A percentile compares a stretch with the other conserved stretches of the same genome.
phyloP scores from a whole-genome alignment of 2,888 invertebrate genomes.

The Eilema sororculum region DNA sequence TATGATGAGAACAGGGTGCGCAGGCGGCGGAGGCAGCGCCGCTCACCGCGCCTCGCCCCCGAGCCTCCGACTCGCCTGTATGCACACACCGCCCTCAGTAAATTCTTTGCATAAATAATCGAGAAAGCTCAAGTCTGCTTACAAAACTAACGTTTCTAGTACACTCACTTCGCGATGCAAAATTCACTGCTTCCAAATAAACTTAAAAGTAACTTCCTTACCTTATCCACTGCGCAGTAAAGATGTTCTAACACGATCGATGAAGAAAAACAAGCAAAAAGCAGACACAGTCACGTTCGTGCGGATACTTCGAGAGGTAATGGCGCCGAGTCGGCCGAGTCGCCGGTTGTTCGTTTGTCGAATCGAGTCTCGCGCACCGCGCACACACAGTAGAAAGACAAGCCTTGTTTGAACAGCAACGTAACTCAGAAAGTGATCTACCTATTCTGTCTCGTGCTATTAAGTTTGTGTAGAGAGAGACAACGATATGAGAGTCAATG shows the following conservation, averaged over 20 bases:
- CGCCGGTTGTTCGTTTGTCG: slow-evolving; percentile 77
- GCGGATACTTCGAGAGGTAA: slow-evolving; percentile 83
- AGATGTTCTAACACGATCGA: slow-evolving; percentile 83
- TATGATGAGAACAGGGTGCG: slow-evolving; percentile 69
- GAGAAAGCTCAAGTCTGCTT: slow-evolving; percentile 77
- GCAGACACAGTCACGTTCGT: slow-evolving; percentile 84
- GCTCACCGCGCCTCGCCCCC: slow-evolving; percentile 72
- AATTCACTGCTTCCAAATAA: slow-evolving; percentile 77
- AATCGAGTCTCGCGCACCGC: slow-evolving; percentile 79
- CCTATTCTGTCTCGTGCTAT: slow-evolving; percentile 55
- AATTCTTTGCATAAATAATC: slow-evolving; percentile 86
- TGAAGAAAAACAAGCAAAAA: slow-evolving; percentile 79
- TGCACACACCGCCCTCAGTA: slow-evolving; percentile 83
- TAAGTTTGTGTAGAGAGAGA: slow-evolving; percentile 58
- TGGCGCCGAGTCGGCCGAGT: slow-evolving; percentile 78
- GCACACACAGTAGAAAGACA: slow-evolving; percentile 82
- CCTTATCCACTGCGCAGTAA: slow-evolving; percentile 84
- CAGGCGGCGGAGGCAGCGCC: slow-evolving; percentile 80
- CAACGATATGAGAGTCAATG: slow-evolving; percentile 47
- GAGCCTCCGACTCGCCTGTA: slow-evolving; percentile 78
- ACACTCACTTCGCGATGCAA: slow-evolving; percentile 72
- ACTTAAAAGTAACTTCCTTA: slow-evolving; percentile 78
- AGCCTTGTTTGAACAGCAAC: slow-evolving; percentile 83
- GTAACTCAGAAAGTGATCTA: slow-evolving; percentile 64
- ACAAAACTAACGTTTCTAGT: slow-evolving; percentile 58